A percentile compares a stretch with the other conserved stretches of the same genome.
Evolutionary conservation across 2,888 invertebrate genomes (phyloP).

Genomic region (Drosophila silvestris): DNA sequence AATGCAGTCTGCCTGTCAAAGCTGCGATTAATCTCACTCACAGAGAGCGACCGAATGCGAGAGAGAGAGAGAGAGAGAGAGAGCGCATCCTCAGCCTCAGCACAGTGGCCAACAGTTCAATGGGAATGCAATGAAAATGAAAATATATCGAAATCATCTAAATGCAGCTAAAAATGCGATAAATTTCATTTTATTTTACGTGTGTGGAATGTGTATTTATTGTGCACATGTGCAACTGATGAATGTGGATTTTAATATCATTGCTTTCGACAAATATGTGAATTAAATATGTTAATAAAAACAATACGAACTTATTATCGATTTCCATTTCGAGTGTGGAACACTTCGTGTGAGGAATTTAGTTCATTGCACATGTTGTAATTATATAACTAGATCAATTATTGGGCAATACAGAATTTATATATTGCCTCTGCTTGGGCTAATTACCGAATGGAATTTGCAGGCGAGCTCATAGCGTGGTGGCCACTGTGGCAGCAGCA

Average conservation of each 20-base stretch:
- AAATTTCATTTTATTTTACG: not conserved
- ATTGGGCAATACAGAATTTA: not conserved
- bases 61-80: conserved; percentile 47
- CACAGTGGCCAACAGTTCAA: conserved; percentile 23
- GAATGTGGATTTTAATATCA: not conserved
- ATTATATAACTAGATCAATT: not conserved
- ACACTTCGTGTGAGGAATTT: not conserved
- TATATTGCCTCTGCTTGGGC: not conserved
- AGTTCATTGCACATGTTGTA: not conserved
- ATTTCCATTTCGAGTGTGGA: not conserved
- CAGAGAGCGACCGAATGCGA: conserved; percentile 40
- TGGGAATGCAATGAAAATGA: conserved; percentile 9
- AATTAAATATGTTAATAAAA: not conserved
- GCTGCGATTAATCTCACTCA: conserved; percentile 84
- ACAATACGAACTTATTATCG: not conserved
- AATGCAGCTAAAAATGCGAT: not conserved
- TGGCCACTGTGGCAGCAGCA: conserved; percentile 54
- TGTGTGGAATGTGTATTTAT: not conserved
- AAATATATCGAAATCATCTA: not conserved
- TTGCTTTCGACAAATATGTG: not conserved
- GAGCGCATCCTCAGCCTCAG: conserved; percentile 6
- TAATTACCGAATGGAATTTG: conserved; percentile 6
- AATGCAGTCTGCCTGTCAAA: conserved; percentile 78
- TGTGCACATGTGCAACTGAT: not conserved
- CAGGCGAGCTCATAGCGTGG: not conserved